Evolutionary conservation across 2,888 invertebrate species (phyloP), one percentile per base, ranked within the genome.

Genomic region (Incurvaria masculella): DNA sequence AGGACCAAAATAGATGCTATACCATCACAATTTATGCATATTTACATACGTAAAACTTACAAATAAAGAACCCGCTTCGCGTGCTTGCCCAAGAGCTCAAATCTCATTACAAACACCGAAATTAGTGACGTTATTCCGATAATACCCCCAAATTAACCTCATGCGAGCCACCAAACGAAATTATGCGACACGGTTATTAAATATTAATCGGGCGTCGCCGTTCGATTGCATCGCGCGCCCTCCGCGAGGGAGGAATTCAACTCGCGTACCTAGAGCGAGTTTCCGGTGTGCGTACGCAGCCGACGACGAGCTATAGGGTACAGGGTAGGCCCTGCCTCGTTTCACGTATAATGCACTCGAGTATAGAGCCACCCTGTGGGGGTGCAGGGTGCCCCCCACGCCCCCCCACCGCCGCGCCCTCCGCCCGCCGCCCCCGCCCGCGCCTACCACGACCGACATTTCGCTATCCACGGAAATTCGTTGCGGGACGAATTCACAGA

Each of bases 341-440:
- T 66, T 66, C 64, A 69, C 65, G 64, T 72, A 72, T 74, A 73
- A 68, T 74, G 75, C 74, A 74, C 64, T 71, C 63, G 63, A 68
- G 66, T 73, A 71, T 69, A 69, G 67, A 59, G 56, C 52, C 51
- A 23, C 23, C 57, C 58, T 53, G 2, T 16, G 21, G 11, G 26
- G 46, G 40, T 21, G 46, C 16, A 55, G 57, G 52, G 52, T 48
- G 43, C 51, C 46, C 49, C 46, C 42, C 52, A 50, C 46, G 51
- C 52, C 53, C 45, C 41, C 44, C 43, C 45, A 47, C 47, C 49
- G 45, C 48, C 48, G 46, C 54, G 53, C 52, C 55, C 57, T 53
- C 52, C 55, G 49, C 44, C 49, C 44, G 46, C 52, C 53, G 55
- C 57, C 57, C 46, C 61, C 58, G 58, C 54, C 55, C 61, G 61